Evolutionary conservation across 2,797 vertebrate species (phyloP).

Genomic region (Anas acuta): DNA sequence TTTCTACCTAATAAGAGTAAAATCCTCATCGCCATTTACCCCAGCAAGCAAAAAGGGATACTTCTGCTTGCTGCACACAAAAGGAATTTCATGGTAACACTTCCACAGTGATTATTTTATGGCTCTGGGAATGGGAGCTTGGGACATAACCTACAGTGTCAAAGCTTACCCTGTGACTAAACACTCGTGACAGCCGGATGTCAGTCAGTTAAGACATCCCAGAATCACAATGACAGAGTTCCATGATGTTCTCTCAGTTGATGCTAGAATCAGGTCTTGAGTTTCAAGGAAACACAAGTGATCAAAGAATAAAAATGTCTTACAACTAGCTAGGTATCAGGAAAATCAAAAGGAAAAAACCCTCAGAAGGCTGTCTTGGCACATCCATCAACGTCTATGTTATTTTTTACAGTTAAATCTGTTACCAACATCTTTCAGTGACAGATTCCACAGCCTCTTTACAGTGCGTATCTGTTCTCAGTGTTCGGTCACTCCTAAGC

Average conservation of each 20-base stretch:
- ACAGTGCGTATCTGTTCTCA: not conserved
- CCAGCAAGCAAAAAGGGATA: not conserved
- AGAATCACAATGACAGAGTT: not conserved
- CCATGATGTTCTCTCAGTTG: not conserved
- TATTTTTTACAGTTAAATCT: not conserved
- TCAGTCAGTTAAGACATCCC: not conserved
- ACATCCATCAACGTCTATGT: not conserved
- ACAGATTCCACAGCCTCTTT: not conserved
- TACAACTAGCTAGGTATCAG: not conserved
- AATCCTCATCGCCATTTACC: not conserved
- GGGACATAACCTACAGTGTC: not conserved
- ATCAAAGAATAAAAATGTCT: not conserved
- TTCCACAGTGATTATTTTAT: not conserved
- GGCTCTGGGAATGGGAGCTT: not conserved
- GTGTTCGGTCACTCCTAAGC: not conserved
- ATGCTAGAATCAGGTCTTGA: not conserved
- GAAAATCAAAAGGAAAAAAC: not conserved
- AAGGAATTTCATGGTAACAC: not conserved
- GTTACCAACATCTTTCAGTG: not conserved
- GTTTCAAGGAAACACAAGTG: not conserved
- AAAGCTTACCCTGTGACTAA: not conserved
- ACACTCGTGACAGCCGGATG: not conserved
- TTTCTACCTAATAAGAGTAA: conserved; percentile 1
- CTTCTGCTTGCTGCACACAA: not conserved
- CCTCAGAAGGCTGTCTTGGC: not conserved